Evolutionary conservation across 2,113 vertebrate genomes (phyloP).

Genomic region (Melospiza melodia): DNA sequence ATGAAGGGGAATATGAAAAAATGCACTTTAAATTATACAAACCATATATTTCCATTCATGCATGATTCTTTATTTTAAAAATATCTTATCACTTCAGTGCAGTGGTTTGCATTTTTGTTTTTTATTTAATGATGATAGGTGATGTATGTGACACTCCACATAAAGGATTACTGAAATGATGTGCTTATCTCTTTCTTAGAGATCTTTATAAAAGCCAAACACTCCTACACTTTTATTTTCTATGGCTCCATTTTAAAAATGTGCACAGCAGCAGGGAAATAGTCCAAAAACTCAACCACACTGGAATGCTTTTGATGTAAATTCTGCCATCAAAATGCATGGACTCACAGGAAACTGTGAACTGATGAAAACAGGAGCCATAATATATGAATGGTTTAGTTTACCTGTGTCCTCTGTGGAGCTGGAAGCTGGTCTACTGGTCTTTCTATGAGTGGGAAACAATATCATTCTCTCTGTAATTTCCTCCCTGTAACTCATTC

Average conservation of each 20-base stretch:
- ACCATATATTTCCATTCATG: neutral
- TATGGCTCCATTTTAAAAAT: neutral
- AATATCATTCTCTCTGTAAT: neutral
- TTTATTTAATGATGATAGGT: neutral
- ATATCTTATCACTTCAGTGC: constrained; percentile 15
- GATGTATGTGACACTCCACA: neutral
- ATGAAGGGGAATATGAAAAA: constrained; percentile 22
- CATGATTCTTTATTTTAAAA: constrained; percentile 31
- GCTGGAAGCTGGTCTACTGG: neutral
- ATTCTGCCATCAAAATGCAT: neutral
- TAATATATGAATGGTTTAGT: neutral
- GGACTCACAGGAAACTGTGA: neutral
- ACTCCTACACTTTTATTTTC: neutral
- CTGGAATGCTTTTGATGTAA: neutral
- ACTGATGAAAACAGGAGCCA: neutral
- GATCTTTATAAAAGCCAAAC: neutral
- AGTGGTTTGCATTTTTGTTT: neutral
- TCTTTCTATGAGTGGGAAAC: neutral
- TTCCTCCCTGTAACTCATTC: neutral
- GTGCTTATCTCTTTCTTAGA: neutral
- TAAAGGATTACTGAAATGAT: constrained; percentile 17
- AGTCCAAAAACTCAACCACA: neutral
- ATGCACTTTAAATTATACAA: neutral
- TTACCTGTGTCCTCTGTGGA: neutral
- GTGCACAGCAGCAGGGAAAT: neutral